Evolutionary conservation across 2,797 vertebrate genomes (phyloP), one percentile per base, ranked within the genome.

Genomic region (Saxicola maurus): DNA sequence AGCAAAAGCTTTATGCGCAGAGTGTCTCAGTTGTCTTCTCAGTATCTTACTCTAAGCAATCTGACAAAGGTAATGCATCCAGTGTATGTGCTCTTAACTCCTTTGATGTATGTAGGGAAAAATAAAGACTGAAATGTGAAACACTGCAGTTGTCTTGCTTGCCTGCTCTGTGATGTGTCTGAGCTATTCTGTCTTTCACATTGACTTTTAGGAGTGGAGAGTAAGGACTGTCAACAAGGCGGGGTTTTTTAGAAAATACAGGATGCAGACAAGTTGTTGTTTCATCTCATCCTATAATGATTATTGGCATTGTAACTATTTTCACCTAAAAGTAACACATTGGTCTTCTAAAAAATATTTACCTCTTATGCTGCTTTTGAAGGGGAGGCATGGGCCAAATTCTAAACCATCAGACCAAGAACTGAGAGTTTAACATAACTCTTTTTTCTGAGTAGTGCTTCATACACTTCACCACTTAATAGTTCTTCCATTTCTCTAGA

Each of bases 1-100:
- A 98, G 98, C 96, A 99, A 98, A 97, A 98, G 98, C 96, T 99
- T 99, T 97, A 97, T 98, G 95, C 98, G 99, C 97, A 98, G 98
- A 93, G 99, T 99, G 79, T 99, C 99, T 93, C 99, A 99, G 97
- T 98, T 99, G 90, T 99, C 98, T 81, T 98, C 99, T 78, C 98
- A 98, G 77, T 99, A 98, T 96, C 97, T 99, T 95, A 98, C 98
- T 76, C 98, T 99, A 97, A 98, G 98, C 98, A 99, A 98, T 98
- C 94, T 98, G 95, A 98, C 98, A 67, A 99, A 99, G 99, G 99
- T 99, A 99, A 98, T 81, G 92, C 93, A 75, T 61, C 53, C 66
- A 38, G 9, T 77, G 65, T 78, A 14, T 42, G 76, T 92, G 94
- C 94, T 94, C 83, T 82, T 77, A 75, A 33, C 74, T 93, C 37